Conservation (phyloP, 2,797 vertebrate species). For the Sebastes minor region DNA sequence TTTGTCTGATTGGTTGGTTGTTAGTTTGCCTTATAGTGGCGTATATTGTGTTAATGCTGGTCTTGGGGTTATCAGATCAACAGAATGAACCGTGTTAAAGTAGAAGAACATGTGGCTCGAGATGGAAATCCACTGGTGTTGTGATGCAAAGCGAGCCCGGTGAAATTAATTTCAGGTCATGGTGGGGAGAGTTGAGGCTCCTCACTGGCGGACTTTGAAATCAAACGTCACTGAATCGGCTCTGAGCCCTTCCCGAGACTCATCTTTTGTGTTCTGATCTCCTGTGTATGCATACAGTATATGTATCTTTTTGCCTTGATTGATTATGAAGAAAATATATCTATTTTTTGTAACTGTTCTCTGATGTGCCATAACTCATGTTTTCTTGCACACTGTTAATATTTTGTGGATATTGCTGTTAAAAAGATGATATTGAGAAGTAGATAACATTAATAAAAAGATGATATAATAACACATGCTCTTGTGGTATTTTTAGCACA, state of each 20-base stretch:
- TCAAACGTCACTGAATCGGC: conserved; percentile 63
- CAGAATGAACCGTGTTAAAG: conserved; percentile 54
- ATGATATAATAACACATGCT: conserved; percentile 65
- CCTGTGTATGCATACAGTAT: conserved; percentile 80
- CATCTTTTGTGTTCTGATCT: conserved; percentile 80
- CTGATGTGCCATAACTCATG: conserved; percentile 86
- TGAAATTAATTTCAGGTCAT: conserved; percentile 10
- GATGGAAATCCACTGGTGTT: conserved; percentile 48
- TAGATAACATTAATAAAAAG: conserved; percentile 83
- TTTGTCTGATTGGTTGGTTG: conserved; percentile 62
- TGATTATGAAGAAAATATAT: conserved; percentile 85
- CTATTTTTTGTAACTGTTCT: conserved; percentile 88
- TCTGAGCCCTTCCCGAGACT: conserved; percentile 70
- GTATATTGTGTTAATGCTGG: conserved; percentile 63
- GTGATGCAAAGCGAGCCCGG: conserved; percentile 23
- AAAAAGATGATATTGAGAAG: conserved; percentile 80
- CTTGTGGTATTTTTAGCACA: neutral
- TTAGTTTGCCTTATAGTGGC: conserved; percentile 74
- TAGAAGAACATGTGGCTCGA: conserved; percentile 37
- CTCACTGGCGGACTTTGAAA: conserved; percentile 61
- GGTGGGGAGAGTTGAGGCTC: conserved; percentile 60
- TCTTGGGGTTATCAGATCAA: conserved; percentile 55
- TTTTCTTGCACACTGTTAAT: conserved; percentile 88
- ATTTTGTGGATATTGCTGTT: conserved; percentile 91
- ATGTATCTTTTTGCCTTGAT: conserved; percentile 86